A percentile compares a stretch with the other conserved stretches of the same genome.
Conservation (phyloP, 2,888 invertebrate genomes). For the Lasioglossum villosulum region DNA sequence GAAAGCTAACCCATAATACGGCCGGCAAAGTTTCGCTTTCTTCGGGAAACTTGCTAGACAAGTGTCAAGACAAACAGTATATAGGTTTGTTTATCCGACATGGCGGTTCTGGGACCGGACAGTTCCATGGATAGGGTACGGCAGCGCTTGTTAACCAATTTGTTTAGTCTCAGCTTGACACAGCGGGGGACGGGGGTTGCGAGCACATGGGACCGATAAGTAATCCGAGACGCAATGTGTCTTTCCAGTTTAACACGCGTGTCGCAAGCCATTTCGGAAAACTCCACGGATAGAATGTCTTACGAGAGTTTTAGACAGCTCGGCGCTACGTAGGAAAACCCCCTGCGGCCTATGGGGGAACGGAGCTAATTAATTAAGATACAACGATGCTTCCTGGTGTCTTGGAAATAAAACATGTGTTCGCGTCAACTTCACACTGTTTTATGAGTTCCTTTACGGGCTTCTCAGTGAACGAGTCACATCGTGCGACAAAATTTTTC, state of each 20-base stretch:
- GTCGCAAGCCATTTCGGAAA: constrained; percentile 61
- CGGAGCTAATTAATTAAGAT: constrained; percentile 36
- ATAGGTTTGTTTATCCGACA: constrained; percentile 48
- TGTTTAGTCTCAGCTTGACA: constrained; percentile 80
- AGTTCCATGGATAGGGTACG: constrained; percentile 61
- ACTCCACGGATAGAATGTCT: constrained; percentile 45
- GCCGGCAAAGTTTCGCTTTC: background rate
- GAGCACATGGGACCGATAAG: constrained; percentile 71
- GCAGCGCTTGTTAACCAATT: constrained; percentile 70
- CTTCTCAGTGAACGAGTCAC: background rate
- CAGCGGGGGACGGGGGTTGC: constrained; percentile 20
- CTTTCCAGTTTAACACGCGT: constrained; percentile 58
- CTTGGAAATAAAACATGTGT: constrained; percentile 4
- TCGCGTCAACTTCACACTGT: background rate
- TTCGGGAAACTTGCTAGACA: background rate
- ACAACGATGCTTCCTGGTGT: constrained; percentile 11
- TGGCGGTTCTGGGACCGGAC: constrained; percentile 20
- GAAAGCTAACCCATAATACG: background rate
- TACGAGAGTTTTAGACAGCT: constrained; percentile 71
- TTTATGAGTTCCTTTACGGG: background rate
- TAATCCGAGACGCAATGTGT: constrained; percentile 66
- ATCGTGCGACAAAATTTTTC: background rate
- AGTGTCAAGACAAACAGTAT: constrained; percentile 20
- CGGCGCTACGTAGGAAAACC: constrained; percentile 72
- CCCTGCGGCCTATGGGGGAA: background rate